phyloP scores from a whole-genome alignment of 2,113 vertebrate species.

The Notothenia rossii region DNA sequence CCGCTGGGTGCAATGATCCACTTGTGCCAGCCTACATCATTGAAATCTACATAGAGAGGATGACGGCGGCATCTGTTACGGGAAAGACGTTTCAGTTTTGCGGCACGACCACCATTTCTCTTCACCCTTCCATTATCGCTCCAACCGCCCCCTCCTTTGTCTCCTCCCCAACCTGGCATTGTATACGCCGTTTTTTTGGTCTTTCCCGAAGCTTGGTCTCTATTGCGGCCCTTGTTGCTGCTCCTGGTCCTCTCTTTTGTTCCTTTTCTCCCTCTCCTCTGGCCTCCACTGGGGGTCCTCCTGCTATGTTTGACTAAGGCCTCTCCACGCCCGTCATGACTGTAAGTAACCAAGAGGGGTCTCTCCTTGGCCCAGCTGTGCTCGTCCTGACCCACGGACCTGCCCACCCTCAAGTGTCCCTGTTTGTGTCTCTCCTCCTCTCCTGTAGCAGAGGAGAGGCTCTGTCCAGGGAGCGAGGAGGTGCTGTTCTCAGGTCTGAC shows the following conservation, averaged over 20 bases:
- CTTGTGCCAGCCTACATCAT: slow-evolving; percentile 88
- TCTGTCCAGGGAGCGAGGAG: slow-evolving; percentile 37
- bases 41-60: slow-evolving; percentile 88
- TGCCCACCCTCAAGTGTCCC: slow-evolving; percentile 79
- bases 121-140: slow-evolving; percentile 75
- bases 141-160: slow-evolving; percentile 64
- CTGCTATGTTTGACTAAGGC: slow-evolving; percentile 77
- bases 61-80: slow-evolving; percentile 84
- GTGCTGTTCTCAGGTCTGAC: slow-evolving; percentile 74
- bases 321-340: slow-evolving; percentile 84
- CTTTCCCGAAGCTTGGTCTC: slow-evolving; percentile 48
- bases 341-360: slow-evolving; percentile 87
- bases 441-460: slow-evolving; percentile 17
- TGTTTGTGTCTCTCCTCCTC: slow-evolving; percentile 42
- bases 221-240: slow-evolving; percentile 64
- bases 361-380: slow-evolving; percentile 85
- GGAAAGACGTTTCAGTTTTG: slow-evolving; percentile 83
- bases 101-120: slow-evolving; percentile 81
- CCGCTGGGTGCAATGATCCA: slow-evolving; percentile 89
- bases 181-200: slow-evolving; percentile 52
- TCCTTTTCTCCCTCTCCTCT: slow-evolving; percentile 71
- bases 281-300: slow-evolving; percentile 54
- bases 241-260: slow-evolving; percentile 64
- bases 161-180: slow-evolving; percentile 48
- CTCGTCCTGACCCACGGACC: slow-evolving; percentile 83